Conservation (phyloP, 1,140 invertebrate genomes). For the Pararge aegeria region DNA sequence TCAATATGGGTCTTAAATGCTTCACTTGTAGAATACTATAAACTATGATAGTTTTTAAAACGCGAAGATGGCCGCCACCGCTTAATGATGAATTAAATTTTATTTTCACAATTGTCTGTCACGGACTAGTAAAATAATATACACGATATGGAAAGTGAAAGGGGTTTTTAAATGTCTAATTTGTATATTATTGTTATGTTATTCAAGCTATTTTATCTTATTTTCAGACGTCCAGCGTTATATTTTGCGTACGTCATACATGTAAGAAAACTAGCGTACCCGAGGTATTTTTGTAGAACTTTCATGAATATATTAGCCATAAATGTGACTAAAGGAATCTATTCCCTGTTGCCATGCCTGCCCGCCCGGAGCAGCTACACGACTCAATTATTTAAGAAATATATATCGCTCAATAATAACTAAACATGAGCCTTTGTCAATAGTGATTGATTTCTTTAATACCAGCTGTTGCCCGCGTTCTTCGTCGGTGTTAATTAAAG, state of each 20-base stretch:
- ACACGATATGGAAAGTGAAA: too few species aligned
- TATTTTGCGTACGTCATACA: slow-evolving; percentile 37
- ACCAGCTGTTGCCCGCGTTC: too few species aligned
- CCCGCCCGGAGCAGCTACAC: slow-evolving; percentile 43
- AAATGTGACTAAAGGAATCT: slow-evolving; percentile 76
- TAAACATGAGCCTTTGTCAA: neutral
- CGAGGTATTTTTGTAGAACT: slow-evolving; percentile 74
- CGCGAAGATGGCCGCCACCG: too few species aligned
- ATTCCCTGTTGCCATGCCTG: slow-evolving; percentile 49
- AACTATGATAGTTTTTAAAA: too few species aligned
- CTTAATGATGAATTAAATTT: too few species aligned
- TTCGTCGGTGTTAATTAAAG: too few species aligned
- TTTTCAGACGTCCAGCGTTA: slow-evolving; percentile 6
- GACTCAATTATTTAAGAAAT: slow-evolving; percentile 49
- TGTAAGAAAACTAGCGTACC: slow-evolving; percentile 60
- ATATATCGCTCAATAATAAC: slow-evolving; percentile 29
- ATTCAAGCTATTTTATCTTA: neutral
- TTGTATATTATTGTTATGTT: neutral
- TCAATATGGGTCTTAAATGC: too few species aligned
- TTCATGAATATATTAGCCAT: slow-evolving; percentile 79
- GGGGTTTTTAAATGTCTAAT: too few species aligned
- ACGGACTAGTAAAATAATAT: too few species aligned
- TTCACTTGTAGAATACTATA: too few species aligned
- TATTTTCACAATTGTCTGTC: too few species aligned
- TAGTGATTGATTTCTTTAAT: slow-evolving; percentile 1